Base-by-base conservation (phyloP, 2,888 invertebrate genomes). In the Caradrina clavipalpis region DNA sequence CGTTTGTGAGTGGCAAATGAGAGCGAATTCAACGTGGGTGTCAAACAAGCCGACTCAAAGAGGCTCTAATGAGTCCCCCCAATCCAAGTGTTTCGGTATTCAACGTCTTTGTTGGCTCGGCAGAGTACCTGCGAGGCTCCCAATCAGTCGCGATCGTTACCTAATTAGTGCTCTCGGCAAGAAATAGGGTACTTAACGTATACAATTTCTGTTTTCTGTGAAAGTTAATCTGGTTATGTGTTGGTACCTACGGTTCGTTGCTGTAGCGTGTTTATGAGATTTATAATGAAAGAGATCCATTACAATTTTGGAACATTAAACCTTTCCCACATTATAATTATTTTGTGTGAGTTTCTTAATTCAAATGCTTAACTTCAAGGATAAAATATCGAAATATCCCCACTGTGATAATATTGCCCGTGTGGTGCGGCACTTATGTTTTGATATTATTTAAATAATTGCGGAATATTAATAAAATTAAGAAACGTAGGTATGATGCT, bases 21-120 rank as follows among this genome's bases (percentile, higher is more conserved):
- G 84, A 86, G 84, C 73, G 82, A 87, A 88, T 89, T 88, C 87
- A 86, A 85, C 83, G 83, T 84, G 78, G 84, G 87, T 88, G 86
- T 88, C 88, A 88, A 89, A 89, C 89, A 88, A 87, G 85, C 83
- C 83, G 84, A 80, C 84, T 88, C 88, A 89, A 88, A 89, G 89
- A 84, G 82, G 82, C 85, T 82, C 88, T 89, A 89, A 89, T 89
- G 89, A 89, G 87, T 85, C 83, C 83, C 83, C 35, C 78, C 73
- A 82, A 87, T 88, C 86, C 85, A 81, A 87, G 80, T 87, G 86
- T 86, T 85, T 84, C 81, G 81, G 85, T 81, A 85, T 86, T 87
- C 82, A 73, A 56, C 77, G 73, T 81, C 82, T 83, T 83, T 83
- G 82, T 81, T 77, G 73, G 65, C 68, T 68, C 65, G 13, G 53